Conservation (phyloP, 1,140 invertebrate species). For the Rhagoletis pomonella region DNA sequence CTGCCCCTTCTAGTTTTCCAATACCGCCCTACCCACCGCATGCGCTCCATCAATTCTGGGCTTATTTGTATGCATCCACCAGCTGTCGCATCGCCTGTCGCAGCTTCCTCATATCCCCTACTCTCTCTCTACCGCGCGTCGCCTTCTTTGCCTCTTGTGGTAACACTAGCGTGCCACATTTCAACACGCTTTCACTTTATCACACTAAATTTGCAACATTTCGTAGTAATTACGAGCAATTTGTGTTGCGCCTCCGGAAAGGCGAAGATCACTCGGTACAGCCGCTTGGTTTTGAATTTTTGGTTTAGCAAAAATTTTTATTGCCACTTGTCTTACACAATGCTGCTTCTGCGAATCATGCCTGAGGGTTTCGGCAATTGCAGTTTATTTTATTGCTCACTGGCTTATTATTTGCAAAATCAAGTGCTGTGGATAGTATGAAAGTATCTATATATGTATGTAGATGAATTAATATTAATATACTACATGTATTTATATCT, state of each 20-base stretch:
- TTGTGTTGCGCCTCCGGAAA: conserved; percentile 24
- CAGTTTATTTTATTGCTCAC: conserved; percentile 36
- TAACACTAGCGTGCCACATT: conserved; percentile 35
- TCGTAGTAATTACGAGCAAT: conserved; percentile 42
- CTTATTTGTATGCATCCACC: neutral
- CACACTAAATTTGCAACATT: conserved; percentile 52
- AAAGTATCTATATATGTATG: no score
- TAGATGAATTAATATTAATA: no score
- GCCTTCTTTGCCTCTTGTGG: neutral
- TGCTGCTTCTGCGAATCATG: neutral
- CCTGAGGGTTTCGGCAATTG: neutral
- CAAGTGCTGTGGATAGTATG: no score
- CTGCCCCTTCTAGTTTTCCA: neutral
- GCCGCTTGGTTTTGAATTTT: neutral
- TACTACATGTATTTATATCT: no score
- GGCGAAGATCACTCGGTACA: conserved; percentile 31
- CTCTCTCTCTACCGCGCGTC: neutral
- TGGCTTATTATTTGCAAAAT: no score
- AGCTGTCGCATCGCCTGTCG: neutral
- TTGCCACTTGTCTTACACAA: conserved; percentile 40
- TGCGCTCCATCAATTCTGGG: neutral
- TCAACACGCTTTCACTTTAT: conserved; percentile 51
- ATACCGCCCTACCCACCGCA: neutral
- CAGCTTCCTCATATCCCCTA: neutral
- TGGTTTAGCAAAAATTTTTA: neutral